Conservation (phyloP, 2,888 invertebrate species). For the Diploptera punctata region DNA sequence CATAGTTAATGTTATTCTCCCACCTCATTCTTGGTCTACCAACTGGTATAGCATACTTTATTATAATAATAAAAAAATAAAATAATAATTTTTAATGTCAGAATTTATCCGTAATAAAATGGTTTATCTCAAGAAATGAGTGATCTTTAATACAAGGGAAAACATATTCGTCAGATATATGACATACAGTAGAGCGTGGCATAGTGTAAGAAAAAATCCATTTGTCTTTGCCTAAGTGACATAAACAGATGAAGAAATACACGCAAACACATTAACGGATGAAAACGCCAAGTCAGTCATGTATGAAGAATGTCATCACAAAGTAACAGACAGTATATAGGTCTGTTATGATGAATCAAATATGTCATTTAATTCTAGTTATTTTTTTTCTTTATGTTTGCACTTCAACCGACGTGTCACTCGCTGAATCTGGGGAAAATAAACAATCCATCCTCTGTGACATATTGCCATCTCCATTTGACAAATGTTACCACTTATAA, state of each 20-base stretch:
- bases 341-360: background rate
- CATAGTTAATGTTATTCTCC: too few relatives aligned
- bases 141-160: too few relatives aligned
- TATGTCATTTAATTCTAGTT: background rate
- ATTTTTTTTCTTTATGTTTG: background rate
- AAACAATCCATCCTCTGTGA: background rate
- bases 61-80: too few relatives aligned
- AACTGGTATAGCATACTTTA: too few relatives aligned
- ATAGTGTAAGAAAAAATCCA: background rate
- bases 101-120: too few relatives aligned
- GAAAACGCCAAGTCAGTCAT: constrained; percentile 9
- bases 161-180: too few relatives aligned
- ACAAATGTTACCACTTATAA: too few relatives aligned
- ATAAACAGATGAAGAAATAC: constrained; percentile 3
- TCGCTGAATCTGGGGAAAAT: background rate
- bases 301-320: constrained; percentile 13
- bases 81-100: too few relatives aligned
- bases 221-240: constrained; percentile 13
- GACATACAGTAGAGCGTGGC: background rate
- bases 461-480: too few relatives aligned
- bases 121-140: too few relatives aligned
- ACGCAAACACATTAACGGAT: constrained; percentile 21
- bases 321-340: constrained; percentile 2
- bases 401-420: background rate
- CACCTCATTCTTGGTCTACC: too few relatives aligned